Evolutionary conservation across 2,113 vertebrate genomes (phyloP).

Genomic region (Dunckerocampus dactyliophorus): DNA sequence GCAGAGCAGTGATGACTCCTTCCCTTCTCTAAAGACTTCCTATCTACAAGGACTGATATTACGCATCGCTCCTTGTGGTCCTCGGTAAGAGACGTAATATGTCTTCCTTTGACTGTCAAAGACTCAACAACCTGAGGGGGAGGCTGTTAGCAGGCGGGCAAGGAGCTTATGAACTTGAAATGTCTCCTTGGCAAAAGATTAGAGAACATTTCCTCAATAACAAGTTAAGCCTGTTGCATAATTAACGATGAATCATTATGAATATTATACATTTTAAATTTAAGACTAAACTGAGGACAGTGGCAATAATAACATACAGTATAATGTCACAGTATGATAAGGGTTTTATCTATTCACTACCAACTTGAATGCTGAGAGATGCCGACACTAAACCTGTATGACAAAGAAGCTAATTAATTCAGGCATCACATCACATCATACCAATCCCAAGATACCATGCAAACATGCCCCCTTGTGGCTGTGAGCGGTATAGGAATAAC

Average conservation of each 20-base stretch:
- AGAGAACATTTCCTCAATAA: slow-evolving; percentile 12
- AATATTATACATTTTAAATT: slow-evolving; percentile 25
- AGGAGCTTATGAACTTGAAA: slow-evolving; percentile 32
- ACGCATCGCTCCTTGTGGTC: slow-evolving; percentile 30
- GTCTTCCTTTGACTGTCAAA: slow-evolving; percentile 43
- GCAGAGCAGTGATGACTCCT: slow-evolving; percentile 32
- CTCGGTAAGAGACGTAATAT: slow-evolving; percentile 34
- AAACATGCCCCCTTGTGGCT: neutral
- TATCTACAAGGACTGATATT: slow-evolving; percentile 33
- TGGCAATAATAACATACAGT: slow-evolving; percentile 11
- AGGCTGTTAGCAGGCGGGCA: slow-evolving; percentile 13
- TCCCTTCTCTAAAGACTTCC: slow-evolving; percentile 35
- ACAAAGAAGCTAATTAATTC: neutral
- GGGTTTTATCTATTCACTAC: slow-evolving; percentile 6
- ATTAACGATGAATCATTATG: slow-evolving; percentile 11
- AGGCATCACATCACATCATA: too few relatives aligned
- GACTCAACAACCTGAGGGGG: slow-evolving; percentile 36
- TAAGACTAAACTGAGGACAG: slow-evolving; percentile 9
- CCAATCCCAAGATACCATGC: neutral
- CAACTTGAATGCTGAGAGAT: neutral
- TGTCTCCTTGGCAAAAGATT: slow-evolving; percentile 12
- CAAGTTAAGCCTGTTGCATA: slow-evolving; percentile 28
- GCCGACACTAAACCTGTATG: neutral
- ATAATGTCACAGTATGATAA: slow-evolving; percentile 25
- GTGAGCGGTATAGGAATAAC: too few relatives aligned